Conservation (phyloP, 1,140 invertebrate genomes). For the Trialeurodes vaporariorum region DNA sequence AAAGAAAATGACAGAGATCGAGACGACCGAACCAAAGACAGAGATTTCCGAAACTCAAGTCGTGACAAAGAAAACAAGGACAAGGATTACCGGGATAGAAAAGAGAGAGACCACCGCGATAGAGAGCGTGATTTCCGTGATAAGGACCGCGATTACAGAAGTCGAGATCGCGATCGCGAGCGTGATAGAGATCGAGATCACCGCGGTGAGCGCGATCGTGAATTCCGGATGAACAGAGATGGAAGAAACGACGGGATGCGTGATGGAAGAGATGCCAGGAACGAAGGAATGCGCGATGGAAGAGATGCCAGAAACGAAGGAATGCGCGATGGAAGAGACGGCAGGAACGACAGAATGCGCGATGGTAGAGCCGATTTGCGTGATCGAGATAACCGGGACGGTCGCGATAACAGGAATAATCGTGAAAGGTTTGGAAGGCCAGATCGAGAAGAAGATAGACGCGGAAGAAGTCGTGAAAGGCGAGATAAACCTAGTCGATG, state of each 20-base stretch:
- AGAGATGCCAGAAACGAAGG: too few relatives aligned
- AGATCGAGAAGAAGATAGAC: background rate
- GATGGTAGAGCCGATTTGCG: too few relatives aligned
- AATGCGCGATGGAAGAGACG: too few relatives aligned
- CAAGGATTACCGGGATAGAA: background rate
- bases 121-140: background rate
- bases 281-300: too few relatives aligned
- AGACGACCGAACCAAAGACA: background rate
- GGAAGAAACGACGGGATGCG: background rate
- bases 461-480: background rate
- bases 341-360: too few relatives aligned
- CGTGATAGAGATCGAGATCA: background rate
- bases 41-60: background rate
- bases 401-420: background rate
- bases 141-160: background rate
- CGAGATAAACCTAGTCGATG: background rate
- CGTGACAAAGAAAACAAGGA: background rate
- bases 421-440: background rate
- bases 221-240: background rate
- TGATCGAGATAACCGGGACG: background rate
- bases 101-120: background rate
- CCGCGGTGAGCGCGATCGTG: too few relatives aligned
- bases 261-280: too few relatives aligned
- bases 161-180: background rate
- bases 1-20: background rate